Conservation (phyloP, 2,888 invertebrate genomes). For the Timandra comae region DNA sequence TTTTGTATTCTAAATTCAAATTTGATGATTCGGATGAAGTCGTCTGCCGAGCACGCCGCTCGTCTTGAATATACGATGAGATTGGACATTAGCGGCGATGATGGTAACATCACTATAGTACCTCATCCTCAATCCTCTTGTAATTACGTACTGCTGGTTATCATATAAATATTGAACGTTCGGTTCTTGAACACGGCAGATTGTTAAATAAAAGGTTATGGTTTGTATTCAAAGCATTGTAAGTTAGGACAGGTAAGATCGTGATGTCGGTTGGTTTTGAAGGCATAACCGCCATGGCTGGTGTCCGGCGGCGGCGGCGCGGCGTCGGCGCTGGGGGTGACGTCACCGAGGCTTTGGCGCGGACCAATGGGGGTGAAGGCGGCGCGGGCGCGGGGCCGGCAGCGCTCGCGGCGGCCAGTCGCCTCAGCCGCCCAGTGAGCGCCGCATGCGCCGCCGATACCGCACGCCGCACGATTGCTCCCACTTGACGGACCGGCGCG, state of each 20-base stretch:
- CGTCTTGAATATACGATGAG: constrained; percentile 27
- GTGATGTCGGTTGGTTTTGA: constrained; percentile 2
- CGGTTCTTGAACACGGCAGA: too few species aligned
- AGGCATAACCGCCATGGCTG: constrained; percentile 5
- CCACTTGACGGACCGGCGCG: constrained; percentile 53
- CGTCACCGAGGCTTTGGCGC: constrained; percentile 56
- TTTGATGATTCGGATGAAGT: constrained; percentile 32
- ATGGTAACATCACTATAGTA: too few species aligned
- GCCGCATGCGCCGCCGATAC: constrained; percentile 39
- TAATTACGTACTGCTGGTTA: too few species aligned
- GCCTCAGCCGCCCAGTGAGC: constrained; percentile 57
- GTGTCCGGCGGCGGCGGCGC: constrained; percentile 12
- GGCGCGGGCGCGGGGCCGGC: constrained; percentile 33
- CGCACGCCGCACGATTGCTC: constrained; percentile 47
- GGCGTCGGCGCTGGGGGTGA: constrained; percentile 37
- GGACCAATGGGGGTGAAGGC: constrained; percentile 42
- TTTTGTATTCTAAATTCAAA: constrained; percentile 35
- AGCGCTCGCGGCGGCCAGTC: constrained; percentile 48
- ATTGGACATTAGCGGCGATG: constrained; percentile 23
- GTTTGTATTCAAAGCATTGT: not conserved
- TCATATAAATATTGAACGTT: too few species aligned
- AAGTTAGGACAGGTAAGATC: constrained; percentile 4
- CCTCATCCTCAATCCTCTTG: too few species aligned
- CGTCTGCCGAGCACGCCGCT: constrained; percentile 17
- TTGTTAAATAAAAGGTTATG: too few species aligned